Conservation (phyloP, 64 coral and sea anemone species). For the Dendronephthya gigantea region DNA sequence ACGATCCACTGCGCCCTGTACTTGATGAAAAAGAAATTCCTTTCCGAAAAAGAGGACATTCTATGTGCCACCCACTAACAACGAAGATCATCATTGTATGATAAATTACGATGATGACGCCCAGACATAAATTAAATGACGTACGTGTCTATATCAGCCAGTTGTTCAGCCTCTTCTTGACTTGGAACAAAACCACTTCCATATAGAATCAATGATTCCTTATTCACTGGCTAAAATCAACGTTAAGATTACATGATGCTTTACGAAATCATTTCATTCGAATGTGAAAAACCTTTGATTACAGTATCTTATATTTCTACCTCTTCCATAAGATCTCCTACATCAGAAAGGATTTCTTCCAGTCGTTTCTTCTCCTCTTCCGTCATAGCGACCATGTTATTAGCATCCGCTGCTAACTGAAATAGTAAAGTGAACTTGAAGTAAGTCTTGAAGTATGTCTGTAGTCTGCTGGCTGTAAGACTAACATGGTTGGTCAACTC, state of each 20-base stretch:
- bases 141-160: slow-evolving; percentile 79
- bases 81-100: too few species aligned
- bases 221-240: background rate
- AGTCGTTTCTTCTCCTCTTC: slow-evolving; percentile 73
- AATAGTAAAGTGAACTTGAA: background rate
- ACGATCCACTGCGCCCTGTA: too few species aligned
- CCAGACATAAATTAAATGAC: background rate
- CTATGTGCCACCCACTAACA: too few species aligned
- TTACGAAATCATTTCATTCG: background rate
- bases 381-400: slow-evolving; percentile 79
- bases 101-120: too few species aligned
- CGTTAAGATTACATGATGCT: background rate
- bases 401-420: slow-evolving; percentile 84
- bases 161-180: slow-evolving; percentile 34
- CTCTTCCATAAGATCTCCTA: slow-evolving; percentile 40
- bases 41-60: too few species aligned
- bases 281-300: background rate
- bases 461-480: too few species aligned
- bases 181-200: slow-evolving; percentile 65
- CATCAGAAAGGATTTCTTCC: slow-evolving; percentile 66
- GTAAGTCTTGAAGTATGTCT: too few species aligned
- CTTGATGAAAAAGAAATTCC: too few species aligned
- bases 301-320: background rate
- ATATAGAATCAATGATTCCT: background rate
- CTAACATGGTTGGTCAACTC: too few species aligned